Conservation (phyloP, 1,140 invertebrate genomes). For the Trachymyrmex septentrionalis region DNA sequence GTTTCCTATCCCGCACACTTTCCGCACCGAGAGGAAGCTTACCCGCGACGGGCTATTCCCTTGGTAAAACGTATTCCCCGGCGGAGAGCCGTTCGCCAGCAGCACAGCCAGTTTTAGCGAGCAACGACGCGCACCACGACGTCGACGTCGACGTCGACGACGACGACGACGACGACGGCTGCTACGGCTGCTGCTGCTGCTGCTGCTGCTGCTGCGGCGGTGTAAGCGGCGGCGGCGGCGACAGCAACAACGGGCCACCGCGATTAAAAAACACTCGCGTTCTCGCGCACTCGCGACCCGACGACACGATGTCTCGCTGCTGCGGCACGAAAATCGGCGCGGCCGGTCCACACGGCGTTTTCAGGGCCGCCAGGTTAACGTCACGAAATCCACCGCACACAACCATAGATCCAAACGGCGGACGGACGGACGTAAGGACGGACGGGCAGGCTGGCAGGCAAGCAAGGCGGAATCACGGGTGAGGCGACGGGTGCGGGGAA, state of each 20-base stretch:
- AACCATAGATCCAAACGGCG: constrained; percentile 80
- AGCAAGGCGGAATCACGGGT: constrained; percentile 73
- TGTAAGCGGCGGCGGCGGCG: constrained; percentile 13
- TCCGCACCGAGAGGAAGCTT: constrained; percentile 7
- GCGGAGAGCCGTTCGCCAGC: constrained; percentile 18
- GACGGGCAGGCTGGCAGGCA: constrained; percentile 80
- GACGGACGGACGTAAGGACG: constrained; percentile 83
- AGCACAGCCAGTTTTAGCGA: constrained; percentile 33
- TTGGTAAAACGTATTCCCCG: constrained; percentile 33
- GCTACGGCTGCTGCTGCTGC: too few relatives aligned
- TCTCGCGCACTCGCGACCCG: constrained; percentile 70
- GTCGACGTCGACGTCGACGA: constrained; percentile 22
- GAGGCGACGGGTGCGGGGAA: constrained; percentile 47
- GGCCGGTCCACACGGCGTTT: constrained; percentile 79
- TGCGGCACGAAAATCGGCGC: constrained; percentile 77
- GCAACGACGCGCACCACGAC: background rate
- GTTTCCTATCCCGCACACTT: background rate
- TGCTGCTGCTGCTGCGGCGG: background rate
- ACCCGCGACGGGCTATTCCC: constrained; percentile 50
- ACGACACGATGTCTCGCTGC: constrained; percentile 73
- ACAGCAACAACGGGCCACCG: constrained; percentile 52
- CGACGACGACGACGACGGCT: background rate
- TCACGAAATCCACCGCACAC: constrained; percentile 81
- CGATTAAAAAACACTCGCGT: constrained; percentile 76
- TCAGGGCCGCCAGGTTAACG: constrained; percentile 86